Conservation (phyloP, 2,888 invertebrate genomes). For the Stramonita haemastoma region DNA sequence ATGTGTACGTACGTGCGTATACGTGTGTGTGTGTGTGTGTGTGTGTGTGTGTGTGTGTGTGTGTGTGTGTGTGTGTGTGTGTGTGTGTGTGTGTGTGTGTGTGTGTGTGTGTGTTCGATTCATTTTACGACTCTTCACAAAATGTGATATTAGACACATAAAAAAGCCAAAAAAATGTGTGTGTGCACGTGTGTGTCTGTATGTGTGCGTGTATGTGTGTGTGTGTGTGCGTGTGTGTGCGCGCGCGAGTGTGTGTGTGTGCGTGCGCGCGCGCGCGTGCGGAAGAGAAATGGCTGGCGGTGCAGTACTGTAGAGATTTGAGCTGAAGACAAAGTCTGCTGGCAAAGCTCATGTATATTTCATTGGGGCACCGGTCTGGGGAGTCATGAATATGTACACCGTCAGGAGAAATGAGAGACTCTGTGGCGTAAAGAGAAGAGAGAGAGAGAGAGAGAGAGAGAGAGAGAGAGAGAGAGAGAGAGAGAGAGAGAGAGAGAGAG, state of each 20-base stretch:
- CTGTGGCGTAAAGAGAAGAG: too few relatives aligned
- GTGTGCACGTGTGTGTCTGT: background rate
- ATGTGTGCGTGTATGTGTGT: background rate
- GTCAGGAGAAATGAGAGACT: too few relatives aligned
- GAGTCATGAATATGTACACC: too few relatives aligned
- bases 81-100: background rate
- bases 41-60: slow-evolving; percentile 10
- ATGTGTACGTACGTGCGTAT: background rate
- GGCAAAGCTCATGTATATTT: too few relatives aligned
- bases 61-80: background rate
- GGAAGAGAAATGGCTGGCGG: too few relatives aligned
- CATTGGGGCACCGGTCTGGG: too few relatives aligned
- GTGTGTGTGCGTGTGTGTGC: background rate
- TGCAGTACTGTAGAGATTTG: too few relatives aligned
- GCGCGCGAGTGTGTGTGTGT: background rate
- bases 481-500: background rate
- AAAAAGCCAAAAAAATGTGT: background rate
- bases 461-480: background rate
- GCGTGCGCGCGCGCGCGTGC: background rate
- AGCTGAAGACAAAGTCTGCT: too few relatives aligned
- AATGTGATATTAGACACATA: background rate
- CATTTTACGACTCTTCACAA: background rate
- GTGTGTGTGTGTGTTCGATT: background rate
- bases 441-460: too few relatives aligned
- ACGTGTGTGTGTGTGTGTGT: background rate